Conservation (phyloP, 2,797 vertebrate species). For the Gobio occitaniae region DNA sequence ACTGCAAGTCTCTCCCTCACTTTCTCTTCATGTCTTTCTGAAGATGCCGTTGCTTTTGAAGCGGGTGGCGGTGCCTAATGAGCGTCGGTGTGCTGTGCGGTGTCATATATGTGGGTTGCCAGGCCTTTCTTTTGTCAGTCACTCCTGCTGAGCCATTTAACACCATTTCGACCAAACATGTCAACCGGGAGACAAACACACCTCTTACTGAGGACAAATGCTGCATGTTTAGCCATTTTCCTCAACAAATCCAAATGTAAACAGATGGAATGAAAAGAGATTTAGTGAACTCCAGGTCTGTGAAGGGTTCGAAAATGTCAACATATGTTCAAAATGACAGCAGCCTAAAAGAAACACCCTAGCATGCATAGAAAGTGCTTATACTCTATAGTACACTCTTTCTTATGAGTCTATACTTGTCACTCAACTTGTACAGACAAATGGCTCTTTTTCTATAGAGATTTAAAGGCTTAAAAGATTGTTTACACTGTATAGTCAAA, state of each 20-base stretch:
- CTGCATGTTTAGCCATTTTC: conserved; percentile 48
- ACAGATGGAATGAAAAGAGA: conserved; percentile 50
- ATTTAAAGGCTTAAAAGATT: neutral
- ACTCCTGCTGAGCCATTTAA: conserved; percentile 54
- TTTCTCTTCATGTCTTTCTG: conserved; percentile 49
- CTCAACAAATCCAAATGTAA: conserved; percentile 57
- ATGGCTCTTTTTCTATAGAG: neutral
- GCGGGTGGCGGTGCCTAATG: conserved; percentile 49
- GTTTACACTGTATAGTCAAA: conserved; percentile 17
- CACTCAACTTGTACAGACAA: conserved; percentile 26
- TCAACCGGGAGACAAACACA: conserved; percentile 36
- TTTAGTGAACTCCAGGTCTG: conserved; percentile 52
- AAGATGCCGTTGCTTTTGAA: conserved; percentile 51
- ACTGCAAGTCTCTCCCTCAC: neutral
- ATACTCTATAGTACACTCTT: conserved; percentile 1
- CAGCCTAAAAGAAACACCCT: conserved; percentile 33
- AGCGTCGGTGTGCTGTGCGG: conserved; percentile 44
- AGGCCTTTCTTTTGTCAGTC: conserved; percentile 47
- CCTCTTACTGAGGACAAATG: conserved; percentile 38
- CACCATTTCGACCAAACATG: conserved; percentile 42
- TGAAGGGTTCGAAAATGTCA: conserved; percentile 47
- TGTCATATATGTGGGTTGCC: conserved; percentile 48
- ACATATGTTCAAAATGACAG: conserved; percentile 54
- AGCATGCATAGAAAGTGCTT: conserved; percentile 21
- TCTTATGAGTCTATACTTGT: conserved; percentile 13